Evolutionary conservation across 1,140 invertebrate species (phyloP).

Genomic region (Platorchestia sp.): DNA sequence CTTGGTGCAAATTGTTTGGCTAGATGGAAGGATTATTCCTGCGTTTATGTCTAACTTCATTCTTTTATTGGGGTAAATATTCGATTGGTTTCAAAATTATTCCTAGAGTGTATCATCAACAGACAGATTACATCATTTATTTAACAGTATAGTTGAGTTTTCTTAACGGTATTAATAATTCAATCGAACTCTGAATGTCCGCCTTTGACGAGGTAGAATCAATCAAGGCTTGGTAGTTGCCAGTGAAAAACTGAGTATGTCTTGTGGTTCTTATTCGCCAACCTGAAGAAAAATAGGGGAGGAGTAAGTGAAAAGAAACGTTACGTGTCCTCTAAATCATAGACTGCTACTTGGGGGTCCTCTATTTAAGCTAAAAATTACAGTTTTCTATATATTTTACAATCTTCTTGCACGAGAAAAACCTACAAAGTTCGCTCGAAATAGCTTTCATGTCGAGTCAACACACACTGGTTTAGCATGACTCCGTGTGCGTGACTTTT

Average conservation of each 20-base stretch:
- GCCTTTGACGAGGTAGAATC: too few relatives aligned
- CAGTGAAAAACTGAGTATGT: background rate
- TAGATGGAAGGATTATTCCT: background rate
- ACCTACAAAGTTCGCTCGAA: background rate
- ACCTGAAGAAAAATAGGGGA: background rate
- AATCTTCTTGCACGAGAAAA: background rate
- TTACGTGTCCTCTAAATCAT: background rate
- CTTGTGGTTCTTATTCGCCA: background rate
- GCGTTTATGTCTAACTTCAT: background rate
- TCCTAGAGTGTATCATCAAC: background rate
- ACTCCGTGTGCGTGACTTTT: background rate
- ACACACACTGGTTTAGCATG: background rate
- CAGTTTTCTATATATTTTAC: background rate
- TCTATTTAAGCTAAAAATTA: background rate
- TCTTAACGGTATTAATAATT: background rate
- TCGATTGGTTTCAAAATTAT: background rate
- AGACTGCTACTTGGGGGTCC: background rate
- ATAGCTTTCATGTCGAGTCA: background rate
- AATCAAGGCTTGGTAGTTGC: too few relatives aligned
- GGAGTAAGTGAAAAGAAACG: too few relatives aligned
- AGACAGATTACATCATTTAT: background rate
- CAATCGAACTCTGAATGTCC: too few relatives aligned
- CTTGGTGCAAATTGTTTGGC: background rate
- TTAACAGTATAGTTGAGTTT: background rate
- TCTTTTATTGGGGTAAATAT: background rate